Evolutionary conservation across 2,797 vertebrate species (phyloP), one percentile per base, ranked within the genome.

Genomic region (Sebastes hopkinsi): DNA sequence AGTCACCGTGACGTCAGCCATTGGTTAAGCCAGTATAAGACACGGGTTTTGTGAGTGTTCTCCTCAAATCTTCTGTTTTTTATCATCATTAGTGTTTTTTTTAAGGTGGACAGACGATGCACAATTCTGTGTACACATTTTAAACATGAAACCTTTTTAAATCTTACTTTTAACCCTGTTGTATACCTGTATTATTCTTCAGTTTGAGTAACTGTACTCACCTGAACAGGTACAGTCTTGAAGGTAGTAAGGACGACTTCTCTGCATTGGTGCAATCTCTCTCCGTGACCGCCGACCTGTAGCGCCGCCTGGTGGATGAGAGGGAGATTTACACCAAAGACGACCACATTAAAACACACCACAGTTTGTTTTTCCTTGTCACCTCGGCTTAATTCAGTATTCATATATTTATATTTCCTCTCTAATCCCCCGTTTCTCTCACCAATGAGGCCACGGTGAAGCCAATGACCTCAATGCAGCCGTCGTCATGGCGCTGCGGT

Each of bases 361-460:
- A 18, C 8, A 0, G 1, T 9, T 10, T 8, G 38, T 14, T 16
- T 55, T n/a, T 27, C 7, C 3, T 20, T 14, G 1, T 42, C 32
- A 23, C 34, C 2, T 42, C 22, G 11, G 0, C 12, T 75, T 55
- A 3, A 9, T 32, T 59, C 5, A 18, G 50, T 4, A 7, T 52
- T 54, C 8, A n/a, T 4, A 20, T 3, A 25, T 67, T 52, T 13
- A 52, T 67, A n/a, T 16, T 5, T 2, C 11, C 2, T 3, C 2
- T 67, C 32, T 7, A 3, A 16, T 18, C 6, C 2, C 2, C 20
- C 16, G 1, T 27, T 34, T n/a, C 30, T 87, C 96, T 96, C 90
- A 99, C 98, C 97, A 99, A 93, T 0, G 98, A 99, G 30, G 98
- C 98, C 98, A 99, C 97, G 59, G 98, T 99, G 93, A 99, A 99